Evolutionary conservation across 2,797 vertebrate genomes (phyloP).

Genomic region (Vultur gryphus): DNA sequence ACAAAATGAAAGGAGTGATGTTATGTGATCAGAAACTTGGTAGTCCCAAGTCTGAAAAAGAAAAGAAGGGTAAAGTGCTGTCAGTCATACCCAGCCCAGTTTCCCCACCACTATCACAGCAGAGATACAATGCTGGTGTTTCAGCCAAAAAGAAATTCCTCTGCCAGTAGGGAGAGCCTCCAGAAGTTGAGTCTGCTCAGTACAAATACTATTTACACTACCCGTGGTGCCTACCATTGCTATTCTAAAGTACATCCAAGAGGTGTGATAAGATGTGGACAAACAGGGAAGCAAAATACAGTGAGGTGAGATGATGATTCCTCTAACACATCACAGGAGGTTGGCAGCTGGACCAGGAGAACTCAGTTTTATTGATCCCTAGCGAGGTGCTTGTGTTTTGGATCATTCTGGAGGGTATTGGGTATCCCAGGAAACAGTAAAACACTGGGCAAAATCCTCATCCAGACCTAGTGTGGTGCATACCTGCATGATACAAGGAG

Average conservation of each 20-base stretch:
- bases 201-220: neutral
- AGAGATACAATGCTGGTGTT: neutral
- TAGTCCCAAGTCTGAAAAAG: neutral
- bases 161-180: neutral
- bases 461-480: neutral
- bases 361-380: neutral
- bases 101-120: neutral
- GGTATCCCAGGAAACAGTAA: neutral
- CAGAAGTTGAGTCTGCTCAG: neutral
- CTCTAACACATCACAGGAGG: neutral
- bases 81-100: neutral
- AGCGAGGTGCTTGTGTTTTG: neutral
- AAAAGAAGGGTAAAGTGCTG: neutral
- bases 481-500: neutral
- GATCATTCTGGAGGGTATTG: neutral
- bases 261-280: neutral
- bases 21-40: neutral
- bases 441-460: neutral
- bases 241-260: neutral
- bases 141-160: neutral
- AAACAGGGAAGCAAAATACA: neutral
- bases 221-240: too few species aligned
- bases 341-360: neutral
- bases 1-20: neutral
- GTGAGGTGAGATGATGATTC: neutral